A percentile compares a stretch with the other conserved stretches of the same genome.
phyloP scores from a whole-genome alignment of 2,888 invertebrate species.

The Ariolimax columbianus region DNA sequence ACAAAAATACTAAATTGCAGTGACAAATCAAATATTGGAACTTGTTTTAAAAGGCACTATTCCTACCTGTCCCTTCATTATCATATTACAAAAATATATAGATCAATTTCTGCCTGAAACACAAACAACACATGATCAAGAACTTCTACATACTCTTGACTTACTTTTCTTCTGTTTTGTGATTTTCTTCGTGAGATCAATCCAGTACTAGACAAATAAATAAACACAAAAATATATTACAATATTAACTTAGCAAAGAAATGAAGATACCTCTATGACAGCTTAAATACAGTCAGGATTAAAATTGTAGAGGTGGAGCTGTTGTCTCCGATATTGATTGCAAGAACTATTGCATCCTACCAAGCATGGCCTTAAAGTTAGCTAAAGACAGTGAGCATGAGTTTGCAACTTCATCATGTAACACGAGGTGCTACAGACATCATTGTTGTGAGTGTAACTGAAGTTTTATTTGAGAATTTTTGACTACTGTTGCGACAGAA shows the following conservation, averaged over 20 bases:
- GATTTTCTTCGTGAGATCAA: conserved; percentile 53
- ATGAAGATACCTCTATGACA: neutral
- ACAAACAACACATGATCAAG: neutral
- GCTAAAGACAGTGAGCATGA: neutral
- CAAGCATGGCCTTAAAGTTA: too few species aligned
- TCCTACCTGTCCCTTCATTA: too few species aligned
- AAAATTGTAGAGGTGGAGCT: too few species aligned
- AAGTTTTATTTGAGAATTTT: too few species aligned
- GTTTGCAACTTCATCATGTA: neutral
- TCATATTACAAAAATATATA: too few species aligned
- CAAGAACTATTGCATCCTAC: too few species aligned
- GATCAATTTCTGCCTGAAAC: neutral
- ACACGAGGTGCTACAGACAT: neutral
- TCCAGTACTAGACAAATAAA: conserved; percentile 51
- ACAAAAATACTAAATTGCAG: too few species aligned
- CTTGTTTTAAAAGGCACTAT: too few species aligned
- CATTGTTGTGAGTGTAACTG: too few species aligned
- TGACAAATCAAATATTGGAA: too few species aligned
- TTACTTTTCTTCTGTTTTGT: conserved; percentile 54
- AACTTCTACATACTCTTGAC: neutral
- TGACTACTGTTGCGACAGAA: too few species aligned
- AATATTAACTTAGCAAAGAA: neutral
- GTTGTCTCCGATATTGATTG: too few species aligned
- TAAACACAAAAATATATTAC: neutral
- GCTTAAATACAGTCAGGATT: neutral